phyloP scores from a whole-genome alignment of 2,797 vertebrate genomes.

The Hephaestus fuliginosus region DNA sequence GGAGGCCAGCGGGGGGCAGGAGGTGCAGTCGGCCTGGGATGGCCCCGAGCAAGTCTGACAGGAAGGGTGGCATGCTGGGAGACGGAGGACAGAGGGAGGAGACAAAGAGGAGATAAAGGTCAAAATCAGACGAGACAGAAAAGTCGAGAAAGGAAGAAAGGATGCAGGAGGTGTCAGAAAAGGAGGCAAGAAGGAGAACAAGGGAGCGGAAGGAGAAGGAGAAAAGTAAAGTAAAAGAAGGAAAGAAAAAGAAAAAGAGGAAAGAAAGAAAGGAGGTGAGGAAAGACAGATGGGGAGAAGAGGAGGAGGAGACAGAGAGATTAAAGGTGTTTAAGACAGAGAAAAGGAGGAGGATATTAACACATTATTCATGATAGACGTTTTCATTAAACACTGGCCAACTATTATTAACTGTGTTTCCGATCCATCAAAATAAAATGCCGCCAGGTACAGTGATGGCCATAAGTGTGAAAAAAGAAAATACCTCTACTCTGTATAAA shows the following conservation, averaged over 20 bases:
- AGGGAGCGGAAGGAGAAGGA: background rate
- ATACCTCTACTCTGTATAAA: background rate
- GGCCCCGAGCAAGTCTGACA: slow-evolving; percentile 90
- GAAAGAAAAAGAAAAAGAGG: no score
- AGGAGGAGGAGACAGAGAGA: background rate
- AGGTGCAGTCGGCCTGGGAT: slow-evolving; percentile 88
- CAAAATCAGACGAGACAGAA: background rate
- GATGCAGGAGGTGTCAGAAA: background rate
- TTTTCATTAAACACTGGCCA: background rate
- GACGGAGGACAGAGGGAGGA: background rate
- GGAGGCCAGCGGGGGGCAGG: slow-evolving; percentile 85
- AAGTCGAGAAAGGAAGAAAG: background rate
- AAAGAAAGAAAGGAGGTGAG: background rate
- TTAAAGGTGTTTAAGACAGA: background rate
- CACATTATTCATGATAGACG: no score
- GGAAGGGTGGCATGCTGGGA: slow-evolving; percentile 91
- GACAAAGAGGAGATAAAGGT: background rate
- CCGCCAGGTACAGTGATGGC: background rate
- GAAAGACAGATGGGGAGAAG: background rate
- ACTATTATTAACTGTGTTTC: background rate
- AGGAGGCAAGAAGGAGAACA: background rate
- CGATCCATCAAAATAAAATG: no score
- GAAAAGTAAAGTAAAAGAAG: background rate
- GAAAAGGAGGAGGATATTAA: background rate
- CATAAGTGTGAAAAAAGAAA: background rate